phyloP scores from a whole-genome alignment of 2,797 vertebrate species.

The Anas bahamensis region DNA sequence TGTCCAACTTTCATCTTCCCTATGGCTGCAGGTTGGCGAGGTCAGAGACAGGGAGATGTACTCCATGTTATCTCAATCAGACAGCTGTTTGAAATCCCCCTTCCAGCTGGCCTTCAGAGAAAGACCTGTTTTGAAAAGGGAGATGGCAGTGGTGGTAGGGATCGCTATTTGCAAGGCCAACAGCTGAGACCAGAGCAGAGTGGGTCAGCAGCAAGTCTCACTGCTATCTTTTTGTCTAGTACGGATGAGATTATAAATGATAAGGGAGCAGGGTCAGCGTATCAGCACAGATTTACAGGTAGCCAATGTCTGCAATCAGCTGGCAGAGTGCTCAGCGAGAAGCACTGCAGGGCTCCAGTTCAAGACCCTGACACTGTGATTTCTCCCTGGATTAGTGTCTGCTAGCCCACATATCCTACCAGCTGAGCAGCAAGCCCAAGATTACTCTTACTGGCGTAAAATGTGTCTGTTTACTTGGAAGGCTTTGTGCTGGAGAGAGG shows the following conservation, averaged over 20 bases:
- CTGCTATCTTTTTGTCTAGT: not conserved
- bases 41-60: not conserved
- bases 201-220: not conserved
- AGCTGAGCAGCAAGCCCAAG: not conserved
- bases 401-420: not conserved
- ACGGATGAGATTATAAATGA: not conserved
- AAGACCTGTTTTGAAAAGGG: not conserved
- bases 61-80: not conserved
- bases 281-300: not conserved
- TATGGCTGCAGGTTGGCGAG: not conserved
- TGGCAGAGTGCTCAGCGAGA: not conserved
- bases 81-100: not conserved
- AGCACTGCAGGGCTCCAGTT: not conserved
- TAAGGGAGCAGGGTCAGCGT: not conserved
- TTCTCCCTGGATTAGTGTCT: not conserved
- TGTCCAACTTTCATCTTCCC: not conserved
- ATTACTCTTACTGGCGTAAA: not conserved
- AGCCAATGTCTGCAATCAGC: not conserved
- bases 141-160: not conserved
- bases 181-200: not conserved
- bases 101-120: not conserved
- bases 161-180: not conserved
- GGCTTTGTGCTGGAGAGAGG: not conserved
- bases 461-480: not conserved
- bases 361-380: not conserved